These are phyloP conservation scores for Argyra leucocephala DNA, from an alignment of 2,888 invertebrate species.

Conservation along the genomic window DNA sequence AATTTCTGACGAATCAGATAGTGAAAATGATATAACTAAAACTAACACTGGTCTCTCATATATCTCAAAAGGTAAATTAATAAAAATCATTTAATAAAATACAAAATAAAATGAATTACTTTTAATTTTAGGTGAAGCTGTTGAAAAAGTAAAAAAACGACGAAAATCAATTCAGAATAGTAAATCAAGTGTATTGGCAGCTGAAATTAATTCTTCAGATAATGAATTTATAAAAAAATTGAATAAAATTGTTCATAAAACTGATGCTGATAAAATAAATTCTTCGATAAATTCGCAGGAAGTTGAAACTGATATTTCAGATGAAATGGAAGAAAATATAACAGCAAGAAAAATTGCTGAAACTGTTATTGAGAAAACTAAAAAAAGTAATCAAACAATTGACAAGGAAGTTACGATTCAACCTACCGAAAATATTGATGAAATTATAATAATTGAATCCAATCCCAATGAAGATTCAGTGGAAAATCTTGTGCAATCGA, in stretches of 20 bases:
- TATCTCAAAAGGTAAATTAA: slow-evolving; percentile 24
- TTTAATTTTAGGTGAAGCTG: slow-evolving; percentile 32
- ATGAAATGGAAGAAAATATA: slow-evolving; percentile 25
- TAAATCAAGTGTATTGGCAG: not conserved
- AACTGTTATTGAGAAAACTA: slow-evolving; percentile 26
- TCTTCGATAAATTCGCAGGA: not conserved
- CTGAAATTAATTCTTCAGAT: slow-evolving; percentile 25
- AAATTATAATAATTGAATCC: not conserved
- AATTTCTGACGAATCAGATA: slow-evolving; percentile 27
- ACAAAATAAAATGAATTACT: not conserved
- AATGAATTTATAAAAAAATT: slow-evolving; percentile 31
- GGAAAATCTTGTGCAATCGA: not conserved
- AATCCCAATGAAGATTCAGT: not conserved
- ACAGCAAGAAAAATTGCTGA: slow-evolving; percentile 38
- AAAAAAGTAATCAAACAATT: not conserved
- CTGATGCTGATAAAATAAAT: no score
- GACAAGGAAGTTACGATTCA: not conserved
- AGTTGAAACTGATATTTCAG: slow-evolving; percentile 27
- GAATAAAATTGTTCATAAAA: slow-evolving; percentile 24
- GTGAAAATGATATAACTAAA: slow-evolving; percentile 24
- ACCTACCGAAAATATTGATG: not conserved
- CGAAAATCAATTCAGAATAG: not conserved
- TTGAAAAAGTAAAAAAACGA: slow-evolving; percentile 30
- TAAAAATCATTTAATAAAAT: no score
- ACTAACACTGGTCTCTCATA: slow-evolving; percentile 31